Percentiles rank a stretch among this genome's conserved stretches.
Evolutionary conservation across 2,888 invertebrate species (phyloP).

Genomic region (Laothoe populi): DNA sequence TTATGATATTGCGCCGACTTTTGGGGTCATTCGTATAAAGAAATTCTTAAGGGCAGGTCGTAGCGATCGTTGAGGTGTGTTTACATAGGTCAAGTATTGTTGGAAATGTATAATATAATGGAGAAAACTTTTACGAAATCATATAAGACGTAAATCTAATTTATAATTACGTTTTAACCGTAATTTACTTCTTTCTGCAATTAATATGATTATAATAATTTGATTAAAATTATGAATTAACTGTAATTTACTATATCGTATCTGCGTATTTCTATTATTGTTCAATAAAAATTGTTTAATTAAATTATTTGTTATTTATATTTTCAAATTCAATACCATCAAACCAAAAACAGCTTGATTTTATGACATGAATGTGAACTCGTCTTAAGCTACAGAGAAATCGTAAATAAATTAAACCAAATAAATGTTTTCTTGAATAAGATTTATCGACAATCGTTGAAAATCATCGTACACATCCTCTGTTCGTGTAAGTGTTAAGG

Average conservation of each 20-base stretch:
- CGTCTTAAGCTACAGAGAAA: constrained; percentile 22
- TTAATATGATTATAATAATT: too few species aligned
- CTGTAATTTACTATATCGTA: too few species aligned
- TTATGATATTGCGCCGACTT: constrained; percentile 42
- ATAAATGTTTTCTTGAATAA: constrained; percentile 31
- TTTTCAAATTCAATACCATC: too few species aligned
- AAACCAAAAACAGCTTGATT: neutral
- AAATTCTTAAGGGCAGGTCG: constrained; percentile 16
- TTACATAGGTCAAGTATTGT: constrained; percentile 6
- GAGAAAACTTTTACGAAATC: neutral
- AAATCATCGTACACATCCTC: constrained; percentile 27
- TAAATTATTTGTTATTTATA: too few species aligned
- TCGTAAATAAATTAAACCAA: constrained; percentile 23
- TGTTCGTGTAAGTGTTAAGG: constrained; percentile 1
- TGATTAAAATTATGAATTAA: too few species aligned
- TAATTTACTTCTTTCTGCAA: too few species aligned
- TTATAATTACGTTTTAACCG: too few species aligned
- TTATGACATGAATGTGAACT: constrained; percentile 19
- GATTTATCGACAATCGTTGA: constrained; percentile 38
- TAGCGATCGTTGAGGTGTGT: neutral
- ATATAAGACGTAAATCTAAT: too few species aligned
- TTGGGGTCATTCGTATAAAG: constrained; percentile 7
- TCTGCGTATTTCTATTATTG: too few species aligned
- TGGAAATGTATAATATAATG: neutral
- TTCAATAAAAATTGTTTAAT: too few species aligned